These are phyloP conservation scores for Eumerus sabulonum DNA, from an alignment of 2,888 invertebrate genomes.

Conservation along the genomic window DNA sequence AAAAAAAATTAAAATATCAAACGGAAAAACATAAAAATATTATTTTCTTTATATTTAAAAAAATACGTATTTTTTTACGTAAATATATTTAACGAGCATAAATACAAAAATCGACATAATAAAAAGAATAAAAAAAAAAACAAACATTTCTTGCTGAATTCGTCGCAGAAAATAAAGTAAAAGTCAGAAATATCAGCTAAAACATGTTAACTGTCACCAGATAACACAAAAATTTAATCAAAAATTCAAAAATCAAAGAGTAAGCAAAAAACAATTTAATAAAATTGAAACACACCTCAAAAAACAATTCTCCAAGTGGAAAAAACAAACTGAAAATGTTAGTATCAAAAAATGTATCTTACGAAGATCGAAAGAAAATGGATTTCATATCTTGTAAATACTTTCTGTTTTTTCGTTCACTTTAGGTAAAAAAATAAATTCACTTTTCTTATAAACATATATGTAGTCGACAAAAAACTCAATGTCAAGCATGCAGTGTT, in stretches of 20 bases:
- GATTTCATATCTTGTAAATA: background rate
- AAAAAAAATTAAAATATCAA: slow-evolving; percentile 29
- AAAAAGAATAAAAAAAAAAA: slow-evolving; percentile 49
- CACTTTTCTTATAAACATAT: too few relatives aligned
- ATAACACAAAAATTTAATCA: slow-evolving; percentile 28
- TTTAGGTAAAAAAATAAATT: slow-evolving; percentile 27
- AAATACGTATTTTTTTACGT: background rate
- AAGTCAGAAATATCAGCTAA: slow-evolving; percentile 25
- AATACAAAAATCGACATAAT: slow-evolving; percentile 13
- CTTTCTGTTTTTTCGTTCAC: slow-evolving; percentile 67
- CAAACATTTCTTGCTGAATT: slow-evolving; percentile 35
- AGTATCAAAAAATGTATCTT: slow-evolving; percentile 26
- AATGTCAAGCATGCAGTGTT: slow-evolving; percentile 46
- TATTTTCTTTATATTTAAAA: slow-evolving; percentile 8
- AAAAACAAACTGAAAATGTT: slow-evolving; percentile 5
- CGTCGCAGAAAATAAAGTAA: slow-evolving; percentile 1
- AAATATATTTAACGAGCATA: slow-evolving; percentile 3
- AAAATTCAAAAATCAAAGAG: too few relatives aligned
- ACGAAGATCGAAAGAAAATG: too few relatives aligned
- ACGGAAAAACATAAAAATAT: background rate
- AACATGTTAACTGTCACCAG: slow-evolving; percentile 14
- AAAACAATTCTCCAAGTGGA: slow-evolving; percentile 45
- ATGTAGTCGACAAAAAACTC: too few relatives aligned
- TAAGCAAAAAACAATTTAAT: slow-evolving; percentile 3
- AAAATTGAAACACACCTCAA: slow-evolving; percentile 54